These are phyloP conservation scores for Mormoops blainvillei DNA, from an alignment of 2,113 vertebrate species.

Conservation along the genomic window DNA sequence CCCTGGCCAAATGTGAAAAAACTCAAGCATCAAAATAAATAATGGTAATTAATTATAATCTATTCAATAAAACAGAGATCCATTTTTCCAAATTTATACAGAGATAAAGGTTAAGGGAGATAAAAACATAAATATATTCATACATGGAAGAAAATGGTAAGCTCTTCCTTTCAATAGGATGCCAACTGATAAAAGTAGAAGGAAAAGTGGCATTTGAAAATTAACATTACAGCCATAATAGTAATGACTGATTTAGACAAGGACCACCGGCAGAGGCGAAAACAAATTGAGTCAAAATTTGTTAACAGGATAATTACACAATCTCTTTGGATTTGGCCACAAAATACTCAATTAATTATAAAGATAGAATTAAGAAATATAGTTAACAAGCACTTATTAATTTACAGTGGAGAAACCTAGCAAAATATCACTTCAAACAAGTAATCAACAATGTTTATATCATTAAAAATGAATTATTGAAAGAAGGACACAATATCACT, in stretches of 20 bases:
- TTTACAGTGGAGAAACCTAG: not conserved
- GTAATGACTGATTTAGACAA: not conserved
- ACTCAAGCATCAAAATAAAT: no score
- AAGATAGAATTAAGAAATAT: not conserved
- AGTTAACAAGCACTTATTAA: not conserved
- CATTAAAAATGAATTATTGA: not conserved
- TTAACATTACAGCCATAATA: not conserved
- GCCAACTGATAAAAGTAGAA: not conserved
- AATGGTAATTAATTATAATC: not conserved
- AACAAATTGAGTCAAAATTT: not conserved
- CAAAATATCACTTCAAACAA: not conserved
- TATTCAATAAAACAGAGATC: not conserved
- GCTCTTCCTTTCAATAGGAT: not conserved
- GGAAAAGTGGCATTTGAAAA: not conserved
- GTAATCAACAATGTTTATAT: not conserved
- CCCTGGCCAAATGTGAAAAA: not conserved
- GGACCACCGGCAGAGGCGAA: not conserved
- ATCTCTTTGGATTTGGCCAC: not conserved
- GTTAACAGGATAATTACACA: not conserved
- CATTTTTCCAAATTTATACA: not conserved
- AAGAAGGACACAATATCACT: not conserved
- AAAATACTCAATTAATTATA: slow-evolving; percentile 25
- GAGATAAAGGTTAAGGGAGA: not conserved
- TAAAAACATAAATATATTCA: not conserved
- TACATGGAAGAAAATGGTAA: not conserved